Base-by-base conservation (phyloP, 2,113 vertebrate species). In the Cheilinus undulatus region DNA sequence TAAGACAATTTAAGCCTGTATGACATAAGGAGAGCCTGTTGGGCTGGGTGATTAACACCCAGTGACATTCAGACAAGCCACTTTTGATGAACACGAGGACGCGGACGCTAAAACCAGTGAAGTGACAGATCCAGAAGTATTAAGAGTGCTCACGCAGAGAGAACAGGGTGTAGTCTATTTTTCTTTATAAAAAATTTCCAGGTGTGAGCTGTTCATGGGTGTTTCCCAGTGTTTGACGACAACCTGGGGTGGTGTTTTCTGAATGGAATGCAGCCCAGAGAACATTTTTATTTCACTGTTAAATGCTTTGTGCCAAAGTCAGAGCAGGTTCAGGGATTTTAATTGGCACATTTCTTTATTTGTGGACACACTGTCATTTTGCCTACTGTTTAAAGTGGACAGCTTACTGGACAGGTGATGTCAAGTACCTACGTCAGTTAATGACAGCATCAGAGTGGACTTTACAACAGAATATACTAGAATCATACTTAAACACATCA, bases 11-110 rank as follows among this genome's bases (percentile, higher is more conserved):
- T 20, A n/a, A 56, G 3, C 30, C 11, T 2, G 9, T 3, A 7
- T 30, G 30, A 32, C 7, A 19, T 28, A 19, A 27, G 1, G 17
- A 42, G 8, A 82, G 69, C 78, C 62, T 28, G 80, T 84, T 78
- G 48, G 59, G 56, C 74, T 54, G 54, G 72, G 63, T 49, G 7
- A 67, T 11, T 34, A 20, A 50, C 23, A 13, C 11, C 4, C 30
- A 65, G 19, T 23, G 11, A 61, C 40, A 8, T 11, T 23, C 6
- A 48, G 3, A 50, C 19, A 59, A 48, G 5, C 49, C 19, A 59
- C 22, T 28, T 10, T 6, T 8, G 7, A n/a, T 9, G 10, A 67
- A 73, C 58, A 40, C 17, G 36, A 20, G 3, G 1, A n/a, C 0
- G 13, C 26, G 13, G 30, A 51, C 7, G 17, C 13, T 19, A 22